A percentile compares a stretch with the other conserved stretches of the same genome.
Conservation (phyloP, 2,888 invertebrate species). For the Strigamia maritima region DNA sequence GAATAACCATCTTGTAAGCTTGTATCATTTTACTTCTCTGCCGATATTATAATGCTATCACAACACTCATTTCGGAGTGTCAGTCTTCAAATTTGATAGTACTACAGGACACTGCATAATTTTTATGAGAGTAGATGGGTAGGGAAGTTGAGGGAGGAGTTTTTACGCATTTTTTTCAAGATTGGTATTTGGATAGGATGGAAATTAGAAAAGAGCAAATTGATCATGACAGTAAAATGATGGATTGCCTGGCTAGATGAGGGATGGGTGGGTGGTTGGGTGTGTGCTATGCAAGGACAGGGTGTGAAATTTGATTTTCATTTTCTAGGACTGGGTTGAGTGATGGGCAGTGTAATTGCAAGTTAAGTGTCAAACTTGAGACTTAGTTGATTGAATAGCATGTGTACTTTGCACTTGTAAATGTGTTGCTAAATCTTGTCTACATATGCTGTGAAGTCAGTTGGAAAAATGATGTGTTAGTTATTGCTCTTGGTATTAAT, state of each 20-base stretch:
- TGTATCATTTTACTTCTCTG: too few relatives aligned
- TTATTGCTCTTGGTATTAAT: too few relatives aligned
- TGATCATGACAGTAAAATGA: conserved; percentile 15
- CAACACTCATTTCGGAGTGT: too few relatives aligned
- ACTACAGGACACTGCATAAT: too few relatives aligned
- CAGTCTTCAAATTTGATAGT: too few relatives aligned
- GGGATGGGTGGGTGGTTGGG: not conserved
- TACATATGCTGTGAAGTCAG: not conserved
- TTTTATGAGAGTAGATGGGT: too few relatives aligned
- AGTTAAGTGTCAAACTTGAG: conserved; percentile 30
- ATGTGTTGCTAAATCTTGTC: not conserved
- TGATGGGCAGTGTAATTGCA: conserved; percentile 20
- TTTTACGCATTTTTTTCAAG: not conserved
- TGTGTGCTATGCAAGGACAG: not conserved
- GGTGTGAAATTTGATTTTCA: conserved; percentile 32
- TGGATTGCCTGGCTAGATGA: not conserved
- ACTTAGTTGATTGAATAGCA: conserved; percentile 4
- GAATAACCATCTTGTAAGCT: too few relatives aligned
- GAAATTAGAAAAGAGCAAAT: conserved; percentile 6
- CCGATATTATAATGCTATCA: too few relatives aligned
- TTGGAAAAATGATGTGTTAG: too few relatives aligned
- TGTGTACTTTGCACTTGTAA: not conserved
- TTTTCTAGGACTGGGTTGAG: not conserved
- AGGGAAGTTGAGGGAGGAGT: too few relatives aligned
- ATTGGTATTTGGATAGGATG: not conserved